phyloP scores from a whole-genome alignment of 2,888 invertebrate genomes.

The Cylindroiulus punctatus region DNA sequence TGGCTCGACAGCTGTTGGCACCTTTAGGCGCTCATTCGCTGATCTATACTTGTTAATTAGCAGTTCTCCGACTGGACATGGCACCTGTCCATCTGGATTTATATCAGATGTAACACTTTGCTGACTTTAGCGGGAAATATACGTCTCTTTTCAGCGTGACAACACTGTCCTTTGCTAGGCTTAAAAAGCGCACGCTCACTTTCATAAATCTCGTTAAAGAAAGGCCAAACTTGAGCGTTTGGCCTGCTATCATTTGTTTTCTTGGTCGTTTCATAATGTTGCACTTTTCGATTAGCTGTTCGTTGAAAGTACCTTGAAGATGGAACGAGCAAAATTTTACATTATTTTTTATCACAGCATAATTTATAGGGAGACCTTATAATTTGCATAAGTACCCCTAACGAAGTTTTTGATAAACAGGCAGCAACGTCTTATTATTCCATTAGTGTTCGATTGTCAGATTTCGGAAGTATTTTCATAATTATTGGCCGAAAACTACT shows the following conservation, averaged over 20 bases:
- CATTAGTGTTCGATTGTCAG: too few relatives aligned
- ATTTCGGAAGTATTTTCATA: too few relatives aligned
- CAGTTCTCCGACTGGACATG: constrained; percentile 35
- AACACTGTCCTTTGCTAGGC: not conserved
- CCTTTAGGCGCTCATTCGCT: not conserved
- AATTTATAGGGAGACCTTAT: too few relatives aligned
- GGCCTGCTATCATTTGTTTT: not conserved
- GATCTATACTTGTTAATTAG: constrained; percentile 43
- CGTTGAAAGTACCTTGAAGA: too few relatives aligned
- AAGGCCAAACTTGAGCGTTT: not conserved
- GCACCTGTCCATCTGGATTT: constrained; percentile 40
- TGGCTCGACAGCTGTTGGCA: constrained; percentile 4
- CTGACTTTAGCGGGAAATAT: not conserved
- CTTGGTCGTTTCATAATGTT: too few relatives aligned
- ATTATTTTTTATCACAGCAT: too few relatives aligned
- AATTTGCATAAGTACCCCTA: too few relatives aligned
- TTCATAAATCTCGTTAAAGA: constrained; percentile 5
- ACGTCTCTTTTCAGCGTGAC: not conserved
- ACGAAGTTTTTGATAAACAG: too few relatives aligned
- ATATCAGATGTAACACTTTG: constrained; percentile 44
- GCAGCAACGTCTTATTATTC: too few relatives aligned
- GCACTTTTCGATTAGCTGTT: too few relatives aligned
- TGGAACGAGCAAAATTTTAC: too few relatives aligned
- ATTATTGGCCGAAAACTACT: too few relatives aligned
- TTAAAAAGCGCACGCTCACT: not conserved